Conservation (phyloP, 1,140 invertebrate genomes). For the Probaryconus sp. region DNA sequence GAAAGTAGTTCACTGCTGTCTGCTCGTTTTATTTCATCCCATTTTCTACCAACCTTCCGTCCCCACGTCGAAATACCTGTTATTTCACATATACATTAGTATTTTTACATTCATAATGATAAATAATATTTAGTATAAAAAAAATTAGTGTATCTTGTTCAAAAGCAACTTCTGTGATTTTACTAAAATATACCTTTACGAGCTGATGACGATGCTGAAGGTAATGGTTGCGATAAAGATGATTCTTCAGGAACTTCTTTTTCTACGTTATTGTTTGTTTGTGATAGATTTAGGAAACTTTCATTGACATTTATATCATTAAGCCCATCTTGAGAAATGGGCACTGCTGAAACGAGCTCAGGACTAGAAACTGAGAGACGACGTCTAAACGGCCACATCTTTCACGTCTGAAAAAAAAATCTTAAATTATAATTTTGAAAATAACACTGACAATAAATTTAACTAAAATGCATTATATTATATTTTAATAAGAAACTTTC, state of each 20-base stretch:
- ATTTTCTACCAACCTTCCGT: conserved; percentile 81
- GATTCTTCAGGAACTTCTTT: conserved; percentile 15
- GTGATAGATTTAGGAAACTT: neutral
- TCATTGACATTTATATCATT: conserved; percentile 30
- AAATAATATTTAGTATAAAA: too few species aligned
- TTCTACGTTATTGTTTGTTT: conserved; percentile 1
- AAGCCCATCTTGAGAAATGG: conserved; percentile 73
- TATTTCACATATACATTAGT: neutral
- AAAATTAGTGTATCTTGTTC: too few species aligned
- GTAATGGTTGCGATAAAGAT: conserved; percentile 14
- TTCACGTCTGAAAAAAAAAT: conserved; percentile 62
- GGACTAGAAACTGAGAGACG: conserved; percentile 78
- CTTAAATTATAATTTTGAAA: too few species aligned
- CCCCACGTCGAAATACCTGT: conserved; percentile 83
- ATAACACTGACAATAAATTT: too few species aligned
- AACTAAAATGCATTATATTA: too few species aligned
- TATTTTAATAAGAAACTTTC: too few species aligned
- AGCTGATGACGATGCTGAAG: conserved; percentile 31
- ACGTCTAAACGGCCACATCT: conserved; percentile 79
- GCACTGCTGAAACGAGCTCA: conserved; percentile 78
- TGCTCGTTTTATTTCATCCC: conserved; percentile 81
- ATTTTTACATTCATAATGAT: neutral
- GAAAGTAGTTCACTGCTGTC: conserved; percentile 80
- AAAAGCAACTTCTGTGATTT: too few species aligned
- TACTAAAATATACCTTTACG: conserved; percentile 59